Evolutionary conservation across 2,888 invertebrate species (phyloP).

Genomic region (Aromia moschata): DNA sequence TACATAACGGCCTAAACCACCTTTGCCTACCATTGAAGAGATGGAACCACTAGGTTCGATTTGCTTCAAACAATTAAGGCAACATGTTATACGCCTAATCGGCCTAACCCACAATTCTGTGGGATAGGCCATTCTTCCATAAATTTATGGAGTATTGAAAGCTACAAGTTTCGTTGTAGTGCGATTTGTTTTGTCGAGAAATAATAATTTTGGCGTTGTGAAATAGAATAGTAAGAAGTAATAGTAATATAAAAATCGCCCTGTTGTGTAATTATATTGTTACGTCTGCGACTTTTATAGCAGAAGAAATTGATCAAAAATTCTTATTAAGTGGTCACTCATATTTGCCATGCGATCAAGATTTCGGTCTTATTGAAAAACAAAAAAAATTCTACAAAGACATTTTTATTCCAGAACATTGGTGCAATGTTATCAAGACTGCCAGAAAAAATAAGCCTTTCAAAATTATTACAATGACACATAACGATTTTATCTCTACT

Average conservation of each 20-base stretch:
- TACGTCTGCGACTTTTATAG: not conserved
- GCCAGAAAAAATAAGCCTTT: conserved; percentile 13
- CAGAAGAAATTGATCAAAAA: conserved; percentile 16
- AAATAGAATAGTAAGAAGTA: not conserved
- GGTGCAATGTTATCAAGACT: conserved; percentile 14
- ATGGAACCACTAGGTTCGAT: not conserved
- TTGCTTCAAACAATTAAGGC: not conserved
- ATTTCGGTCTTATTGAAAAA: conserved; percentile 8
- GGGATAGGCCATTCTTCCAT: not conserved
- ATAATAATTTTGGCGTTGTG: not conserved
- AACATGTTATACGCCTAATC: conserved; percentile 6
- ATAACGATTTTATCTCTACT: conserved; percentile 15
- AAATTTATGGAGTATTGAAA: not conserved
- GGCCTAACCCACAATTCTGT: conserved; percentile 2
- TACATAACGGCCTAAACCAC: conserved; percentile 5
- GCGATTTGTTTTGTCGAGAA: no score
- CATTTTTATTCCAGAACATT: conserved; percentile 12
- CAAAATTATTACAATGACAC: conserved; percentile 6
- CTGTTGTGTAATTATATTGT: not conserved
- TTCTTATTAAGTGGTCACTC: conserved; percentile 13
- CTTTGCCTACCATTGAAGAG: conserved; percentile 3
- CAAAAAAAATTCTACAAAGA: not conserved
- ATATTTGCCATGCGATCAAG: conserved; percentile 16
- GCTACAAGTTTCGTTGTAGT: no score
- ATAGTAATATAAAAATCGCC: not conserved